Conservation (phyloP, 2,797 vertebrate species). For the Chelidonichthys spinosus region DNA sequence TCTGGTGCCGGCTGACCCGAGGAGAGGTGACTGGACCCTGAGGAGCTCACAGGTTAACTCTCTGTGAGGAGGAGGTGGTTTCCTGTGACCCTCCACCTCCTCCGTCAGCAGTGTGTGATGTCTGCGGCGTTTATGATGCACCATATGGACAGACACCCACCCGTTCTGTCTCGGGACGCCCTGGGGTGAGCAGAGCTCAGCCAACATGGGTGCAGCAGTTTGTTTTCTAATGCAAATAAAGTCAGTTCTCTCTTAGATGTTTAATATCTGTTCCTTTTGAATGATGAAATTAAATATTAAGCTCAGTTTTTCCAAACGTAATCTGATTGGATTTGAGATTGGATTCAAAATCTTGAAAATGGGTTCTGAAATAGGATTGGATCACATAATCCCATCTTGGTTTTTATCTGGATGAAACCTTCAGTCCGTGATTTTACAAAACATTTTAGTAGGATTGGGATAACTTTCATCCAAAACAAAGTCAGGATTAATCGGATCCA, state of each 20-base stretch:
- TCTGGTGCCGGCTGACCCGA: constrained; percentile 57
- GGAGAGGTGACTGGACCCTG: constrained; percentile 22
- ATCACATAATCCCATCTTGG: no score
- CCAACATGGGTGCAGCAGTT: neutral
- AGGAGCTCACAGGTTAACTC: constrained; percentile 57
- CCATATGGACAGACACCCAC: constrained; percentile 1
- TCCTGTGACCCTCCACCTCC: constrained; percentile 50
- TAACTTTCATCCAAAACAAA: no score
- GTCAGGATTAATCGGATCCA: no score
- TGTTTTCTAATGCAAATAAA: neutral
- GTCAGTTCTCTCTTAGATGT: neutral
- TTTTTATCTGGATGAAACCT: no score
- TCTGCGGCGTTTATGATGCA: constrained; percentile 26
- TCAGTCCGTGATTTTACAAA: no score
- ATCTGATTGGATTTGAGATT: no score
- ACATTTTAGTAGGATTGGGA: no score
- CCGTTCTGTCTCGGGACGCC: constrained; percentile 16
- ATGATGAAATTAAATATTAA: neutral
- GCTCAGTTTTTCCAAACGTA: neutral
- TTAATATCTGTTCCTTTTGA: neutral
- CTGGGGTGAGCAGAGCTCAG: neutral
- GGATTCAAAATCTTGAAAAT: neutral
- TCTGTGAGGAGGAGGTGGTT: constrained; percentile 63
- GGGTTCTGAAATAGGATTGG: neutral
- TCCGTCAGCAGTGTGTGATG: constrained; percentile 16